Percentiles rank a stretch among this genome's conserved stretches.
phyloP scores from a whole-genome alignment of 2,888 invertebrate species.

The Parelbella ahira region DNA sequence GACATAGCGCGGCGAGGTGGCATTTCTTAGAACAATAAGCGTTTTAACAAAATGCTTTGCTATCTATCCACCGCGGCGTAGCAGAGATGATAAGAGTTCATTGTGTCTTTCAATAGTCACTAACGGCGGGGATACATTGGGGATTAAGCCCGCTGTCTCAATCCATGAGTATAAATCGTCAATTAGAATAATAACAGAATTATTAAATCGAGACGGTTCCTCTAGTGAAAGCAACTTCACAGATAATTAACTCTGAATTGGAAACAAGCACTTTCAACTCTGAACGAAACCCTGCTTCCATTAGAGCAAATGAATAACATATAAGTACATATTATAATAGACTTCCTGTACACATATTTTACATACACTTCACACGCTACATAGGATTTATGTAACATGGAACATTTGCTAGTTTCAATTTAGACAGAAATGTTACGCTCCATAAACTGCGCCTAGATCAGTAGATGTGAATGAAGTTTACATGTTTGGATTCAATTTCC shows the following conservation, averaged over 20 bases:
- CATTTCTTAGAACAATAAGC: slow-evolving; percentile 10
- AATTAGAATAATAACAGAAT: too few species aligned
- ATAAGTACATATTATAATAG: too few species aligned
- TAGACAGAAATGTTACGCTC: slow-evolving; percentile 3
- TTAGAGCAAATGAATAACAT: too few species aligned
- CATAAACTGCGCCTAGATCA: slow-evolving; percentile 8
- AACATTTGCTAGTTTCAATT: background rate
- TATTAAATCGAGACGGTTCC: too few species aligned
- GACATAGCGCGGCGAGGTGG: background rate
- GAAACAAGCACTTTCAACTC: too few species aligned
- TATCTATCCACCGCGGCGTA: background rate
- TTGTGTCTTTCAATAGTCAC: too few species aligned
- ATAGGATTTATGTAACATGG: slow-evolving; percentile 2
- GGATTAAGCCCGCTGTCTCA: too few species aligned
- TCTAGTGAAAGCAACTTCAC: too few species aligned
- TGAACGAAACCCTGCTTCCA: too few species aligned
- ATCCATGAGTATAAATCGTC: too few species aligned
- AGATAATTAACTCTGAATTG: too few species aligned
- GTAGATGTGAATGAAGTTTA: slow-evolving; percentile 6
- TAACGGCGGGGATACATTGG: too few species aligned
- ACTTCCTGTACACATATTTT: background rate
- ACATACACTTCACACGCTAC: background rate
- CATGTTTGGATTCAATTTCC: slow-evolving; percentile 2
- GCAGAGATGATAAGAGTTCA: background rate
- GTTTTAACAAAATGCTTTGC: slow-evolving; percentile 4